Evolutionary conservation across 1,140 invertebrate species (phyloP), one percentile per base, ranked within the genome.

Genomic region (Lepidurus couesii): DNA sequence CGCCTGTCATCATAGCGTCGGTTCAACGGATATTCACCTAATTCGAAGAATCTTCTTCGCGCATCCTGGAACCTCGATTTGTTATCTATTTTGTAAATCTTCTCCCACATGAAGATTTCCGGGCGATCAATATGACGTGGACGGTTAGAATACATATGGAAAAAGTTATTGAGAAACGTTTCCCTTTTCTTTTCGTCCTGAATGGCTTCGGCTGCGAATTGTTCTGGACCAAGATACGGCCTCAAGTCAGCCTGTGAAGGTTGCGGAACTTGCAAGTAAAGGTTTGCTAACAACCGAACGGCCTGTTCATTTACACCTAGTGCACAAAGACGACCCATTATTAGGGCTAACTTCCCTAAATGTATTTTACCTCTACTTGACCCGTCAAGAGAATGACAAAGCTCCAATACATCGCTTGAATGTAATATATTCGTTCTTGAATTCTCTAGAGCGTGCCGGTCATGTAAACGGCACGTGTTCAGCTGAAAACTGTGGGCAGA

Each of bases 401-500:
- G 85, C 80, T 92, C 89, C 80, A 91, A 82, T 16, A 65, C 13
- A 21, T 65, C 13, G 53, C 53, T 65, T 21, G 53, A 65, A 13
- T 65, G 16, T 16, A 65, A 16, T 9, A 65, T 11, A 65, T 65
- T 65, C 53, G 9, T 65, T 65, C 53, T 65, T 13, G 53, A 16
- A 21, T 65, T 65, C 4, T 84, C 82, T 83, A 75, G 75, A 21
- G 73, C 65, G 73, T 76, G 43, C n/a, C 90, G 87, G 79, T 85
- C 84, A 81, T 92, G 87, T 75, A 95, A 82, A 11, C 90, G 82
- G 73, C 91, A 89, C 1, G 95, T 97, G 84, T 98, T 98, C 42
- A 97, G 83, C 85, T 98, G 96, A 84, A 97, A 97, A 8, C 90
- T 87, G 83, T 90, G 93, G 81, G 97, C 95, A 3, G 90, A 91